Evolutionary conservation across 2,113 vertebrate species (phyloP).

Genomic region (Poeciliopsis retropinna): DNA sequence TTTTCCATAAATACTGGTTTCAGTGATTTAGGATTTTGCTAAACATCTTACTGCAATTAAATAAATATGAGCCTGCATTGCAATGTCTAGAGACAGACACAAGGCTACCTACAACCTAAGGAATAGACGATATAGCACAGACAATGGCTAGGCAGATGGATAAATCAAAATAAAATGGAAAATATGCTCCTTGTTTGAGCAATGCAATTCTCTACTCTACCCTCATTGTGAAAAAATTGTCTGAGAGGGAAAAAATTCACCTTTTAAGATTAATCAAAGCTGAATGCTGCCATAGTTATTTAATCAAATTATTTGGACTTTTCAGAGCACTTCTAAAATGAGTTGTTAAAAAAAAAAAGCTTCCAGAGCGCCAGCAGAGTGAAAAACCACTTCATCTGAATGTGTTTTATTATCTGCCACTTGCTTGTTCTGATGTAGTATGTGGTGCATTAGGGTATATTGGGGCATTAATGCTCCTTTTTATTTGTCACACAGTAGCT

Average conservation of each 20-base stretch:
- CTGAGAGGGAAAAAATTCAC: not conserved
- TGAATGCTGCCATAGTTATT: not conserved
- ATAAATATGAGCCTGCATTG: too few relatives aligned
- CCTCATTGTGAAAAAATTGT: too few relatives aligned
- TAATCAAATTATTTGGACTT: not conserved
- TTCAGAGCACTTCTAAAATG: not conserved
- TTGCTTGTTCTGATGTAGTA: conserved; percentile 3
- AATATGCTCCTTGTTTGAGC: too few relatives aligned
- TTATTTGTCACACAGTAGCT: conserved; percentile 4
- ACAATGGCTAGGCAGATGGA: too few relatives aligned
- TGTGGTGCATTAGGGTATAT: not conserved
- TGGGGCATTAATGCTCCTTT: not conserved
- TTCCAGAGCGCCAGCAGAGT: not conserved
- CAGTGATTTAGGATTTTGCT: too few relatives aligned
- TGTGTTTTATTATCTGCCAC: not conserved
- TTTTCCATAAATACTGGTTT: too few relatives aligned
- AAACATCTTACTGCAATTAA: too few relatives aligned
- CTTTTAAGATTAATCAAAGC: not conserved
- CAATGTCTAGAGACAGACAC: too few relatives aligned
- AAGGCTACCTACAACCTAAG: too few relatives aligned
- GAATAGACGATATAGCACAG: too few relatives aligned
- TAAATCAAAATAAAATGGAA: too few relatives aligned
- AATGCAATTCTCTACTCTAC: too few relatives aligned
- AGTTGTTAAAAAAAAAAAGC: not conserved
- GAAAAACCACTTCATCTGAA: not conserved